Base-by-base conservation (phyloP, 2,797 vertebrate species). In the Hirundo rustica region DNA sequence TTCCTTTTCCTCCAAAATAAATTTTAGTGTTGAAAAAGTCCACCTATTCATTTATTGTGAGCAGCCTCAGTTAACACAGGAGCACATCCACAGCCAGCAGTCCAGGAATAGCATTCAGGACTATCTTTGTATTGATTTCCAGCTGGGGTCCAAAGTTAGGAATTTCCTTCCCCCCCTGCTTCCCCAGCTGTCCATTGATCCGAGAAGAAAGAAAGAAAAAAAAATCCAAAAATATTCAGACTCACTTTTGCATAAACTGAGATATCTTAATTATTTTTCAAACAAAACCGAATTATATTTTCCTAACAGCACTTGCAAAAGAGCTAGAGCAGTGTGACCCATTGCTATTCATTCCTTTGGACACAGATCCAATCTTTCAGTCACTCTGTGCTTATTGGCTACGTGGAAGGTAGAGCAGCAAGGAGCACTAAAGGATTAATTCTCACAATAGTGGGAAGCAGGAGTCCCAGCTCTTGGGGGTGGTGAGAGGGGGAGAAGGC, bases 351-450 rank as follows among this genome's bases (percentile, higher is more conserved):
- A 91, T 85, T 73, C 87, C 66, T 92, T 77, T 26, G 1, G 92
- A 75, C 68, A 53, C 36, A 50, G 68, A 86, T 36, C 86, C 74
- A 91, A 55, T 19, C 75, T 57, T 73, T 73, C 61, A 81, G 73
- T 34, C 48, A 17, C 71, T 75, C 88, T 27, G 44, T 74, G 76
- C 91, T 93, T 79, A 74, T 30, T 92, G 84, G 89, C 71, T 75
- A 15, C 9, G n/a, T 2, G 68, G 79, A 96, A 94, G 92, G 95
- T 79, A 94, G 60, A 89, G 79, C 85, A 80, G 88, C 6, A 18
- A 96, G 91, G 23, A 92, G 64, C 70, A 72, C 88, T 55, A 29
- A 87, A 92, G 92, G 89, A 95, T 96, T 96, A 96, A 77, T 84
- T 72, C 94, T 86, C 71, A 96, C 92, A 96, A 96, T 65, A 94